These are phyloP conservation scores for Carabus problematicus DNA, from an alignment of 2,888 invertebrate genomes.

Conservation along the genomic window DNA sequence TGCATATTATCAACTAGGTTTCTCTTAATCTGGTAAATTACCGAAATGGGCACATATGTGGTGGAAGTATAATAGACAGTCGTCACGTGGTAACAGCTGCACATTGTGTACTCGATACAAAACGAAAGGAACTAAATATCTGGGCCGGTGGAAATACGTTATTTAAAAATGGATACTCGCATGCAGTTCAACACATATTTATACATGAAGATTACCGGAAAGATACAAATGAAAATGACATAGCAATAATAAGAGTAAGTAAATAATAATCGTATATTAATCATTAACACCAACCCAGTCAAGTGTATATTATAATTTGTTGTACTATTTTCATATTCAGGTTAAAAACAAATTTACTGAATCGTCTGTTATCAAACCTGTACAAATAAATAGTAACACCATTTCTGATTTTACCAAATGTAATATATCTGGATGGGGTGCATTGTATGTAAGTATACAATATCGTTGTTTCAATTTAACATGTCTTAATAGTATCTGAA, in stretches of 20 bases:
- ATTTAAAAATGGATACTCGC: neutral
- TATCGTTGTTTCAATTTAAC: too few relatives aligned
- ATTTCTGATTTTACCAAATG: neutral
- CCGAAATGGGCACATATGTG: constrained; percentile 1
- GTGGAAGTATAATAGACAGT: constrained; percentile 1
- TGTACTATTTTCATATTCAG: neutral
- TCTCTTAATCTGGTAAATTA: too few relatives aligned
- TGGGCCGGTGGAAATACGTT: neutral
- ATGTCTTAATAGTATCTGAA: too few relatives aligned
- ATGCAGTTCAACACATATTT: neutral
- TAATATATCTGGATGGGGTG: neutral
- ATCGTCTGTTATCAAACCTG: neutral
- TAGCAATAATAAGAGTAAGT: neutral
- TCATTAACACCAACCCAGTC: too few relatives aligned
- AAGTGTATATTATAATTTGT: neutral
- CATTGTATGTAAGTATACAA: neutral
- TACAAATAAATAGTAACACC: neutral
- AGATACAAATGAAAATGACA: neutral
- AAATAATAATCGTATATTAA: neutral
- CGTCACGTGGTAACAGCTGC: constrained; percentile 18
- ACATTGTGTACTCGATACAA: neutral
- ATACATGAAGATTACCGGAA: neutral
- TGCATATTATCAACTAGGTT: neutral
- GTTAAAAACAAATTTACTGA: neutral
- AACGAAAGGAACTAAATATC: neutral